Evolutionary conservation across 23 tunicate genomes (phyloP), one percentile per base, ranked within the genome.

Genomic region (Styela plicata): DNA sequence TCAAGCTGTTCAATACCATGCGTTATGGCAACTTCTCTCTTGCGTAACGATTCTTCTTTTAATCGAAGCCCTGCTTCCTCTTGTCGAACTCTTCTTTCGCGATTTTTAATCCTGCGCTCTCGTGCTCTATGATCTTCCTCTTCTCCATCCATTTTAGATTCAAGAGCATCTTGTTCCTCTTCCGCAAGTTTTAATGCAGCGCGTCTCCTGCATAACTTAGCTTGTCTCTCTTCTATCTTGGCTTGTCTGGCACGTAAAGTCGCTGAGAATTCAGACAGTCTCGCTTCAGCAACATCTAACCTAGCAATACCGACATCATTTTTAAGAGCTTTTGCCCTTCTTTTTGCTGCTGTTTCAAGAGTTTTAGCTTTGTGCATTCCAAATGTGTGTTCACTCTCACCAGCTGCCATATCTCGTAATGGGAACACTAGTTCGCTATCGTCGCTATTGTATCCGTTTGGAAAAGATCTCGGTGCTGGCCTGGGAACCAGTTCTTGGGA

Each of bases 41-140:
- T 90, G 2, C 78, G 75, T 74, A 90, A 69, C 5, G 88, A 80
- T 25, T 71, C 81, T 63, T 87, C 91, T 53, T 92, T 92, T 0
- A 92, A 79, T 26, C 85, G 86, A 16, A 87, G 69, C 68, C 91
- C 97, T 0, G 86, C 91, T 62, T 92, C 97, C 27, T 92, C 97
- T 61, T 92, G 91, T 32, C 68, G 57, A 10, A 92, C 89, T 74
- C 97, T 37, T 35, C 89, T 71, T 62, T 92, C 91, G 37, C 97
- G 83, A 31, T 87, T 87, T 44, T 80, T 83, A 69, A 92, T 85
- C 63, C 87, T 74, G 62, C 89, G 33, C 57, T 92, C 97, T 26
- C 89, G 53, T 29, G 84, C 97, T 18, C 91, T 65, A 44, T 84
- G 97, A 27, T 63, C 80, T 44, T 84, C 89, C 69, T 92, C 97